These are phyloP conservation scores for Ctena decussata DNA, from an alignment of 2,888 invertebrate species.

Conservation along the genomic window DNA sequence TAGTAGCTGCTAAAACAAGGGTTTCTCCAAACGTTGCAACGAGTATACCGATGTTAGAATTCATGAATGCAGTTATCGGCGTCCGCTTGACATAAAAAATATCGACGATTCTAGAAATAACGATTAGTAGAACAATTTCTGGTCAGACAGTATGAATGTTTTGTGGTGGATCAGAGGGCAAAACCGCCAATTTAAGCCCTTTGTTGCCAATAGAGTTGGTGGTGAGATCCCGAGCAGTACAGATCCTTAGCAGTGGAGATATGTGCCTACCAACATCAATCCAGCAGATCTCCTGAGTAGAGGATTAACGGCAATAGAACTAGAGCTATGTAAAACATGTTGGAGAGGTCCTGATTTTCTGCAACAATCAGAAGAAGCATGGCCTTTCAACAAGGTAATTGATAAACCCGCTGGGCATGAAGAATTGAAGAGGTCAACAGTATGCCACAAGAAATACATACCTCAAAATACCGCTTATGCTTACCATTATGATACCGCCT, in stretches of 20 bases:
- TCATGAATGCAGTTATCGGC: too few species aligned
- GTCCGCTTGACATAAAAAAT: too few species aligned
- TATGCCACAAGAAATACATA: neutral
- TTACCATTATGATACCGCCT: neutral
- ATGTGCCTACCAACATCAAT: conserved; percentile 31
- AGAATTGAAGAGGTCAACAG: neutral
- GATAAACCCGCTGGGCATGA: neutral
- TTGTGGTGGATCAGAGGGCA: conserved; percentile 43
- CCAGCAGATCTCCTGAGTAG: conserved; percentile 21
- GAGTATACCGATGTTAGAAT: too few species aligned
- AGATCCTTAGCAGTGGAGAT: conserved; percentile 43
- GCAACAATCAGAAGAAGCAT: neutral
- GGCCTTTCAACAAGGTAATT: conserved; percentile 11
- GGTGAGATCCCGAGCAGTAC: conserved; percentile 55
- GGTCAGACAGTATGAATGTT: conserved; percentile 43
- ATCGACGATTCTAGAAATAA: too few species aligned
- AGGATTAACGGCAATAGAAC: neutral
- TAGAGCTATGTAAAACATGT: conserved; percentile 10
- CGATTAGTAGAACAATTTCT: too few species aligned
- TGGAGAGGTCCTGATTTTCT: conserved; percentile 49
- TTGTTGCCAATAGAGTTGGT: conserved; percentile 65
- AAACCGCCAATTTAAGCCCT: conserved; percentile 46
- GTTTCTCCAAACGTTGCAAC: too few species aligned
- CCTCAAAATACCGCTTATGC: neutral
- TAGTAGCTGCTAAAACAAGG: too few species aligned